Conservation (phyloP, 2,888 invertebrate species). For the Cantharis nigra region DNA sequence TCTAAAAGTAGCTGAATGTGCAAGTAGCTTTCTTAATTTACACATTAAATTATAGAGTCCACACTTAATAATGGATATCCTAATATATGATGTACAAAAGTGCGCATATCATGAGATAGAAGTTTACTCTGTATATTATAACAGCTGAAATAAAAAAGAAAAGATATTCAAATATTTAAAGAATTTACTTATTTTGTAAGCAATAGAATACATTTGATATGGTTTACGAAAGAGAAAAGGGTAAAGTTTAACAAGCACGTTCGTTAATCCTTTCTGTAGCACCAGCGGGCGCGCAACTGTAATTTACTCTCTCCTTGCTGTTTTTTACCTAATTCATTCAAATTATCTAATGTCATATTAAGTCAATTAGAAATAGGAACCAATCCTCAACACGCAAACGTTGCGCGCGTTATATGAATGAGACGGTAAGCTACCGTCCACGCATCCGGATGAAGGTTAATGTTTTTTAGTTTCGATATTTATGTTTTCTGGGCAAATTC, state of each 20-base stretch:
- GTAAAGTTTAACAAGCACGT: background rate
- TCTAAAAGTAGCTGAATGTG: background rate
- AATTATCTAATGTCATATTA: too few species aligned
- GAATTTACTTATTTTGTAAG: background rate
- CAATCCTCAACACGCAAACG: too few species aligned
- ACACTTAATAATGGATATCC: background rate
- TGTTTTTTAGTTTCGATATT: background rate
- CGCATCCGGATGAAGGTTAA: too few species aligned
- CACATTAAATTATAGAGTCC: background rate
- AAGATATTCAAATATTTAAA: background rate
- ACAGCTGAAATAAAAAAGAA: background rate
- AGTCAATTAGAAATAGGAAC: too few species aligned
- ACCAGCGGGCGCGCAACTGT: too few species aligned
- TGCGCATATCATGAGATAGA: background rate
- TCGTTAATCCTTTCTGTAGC: too few species aligned
- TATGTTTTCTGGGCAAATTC: background rate
- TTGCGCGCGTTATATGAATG: too few species aligned
- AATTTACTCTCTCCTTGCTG: too few species aligned
- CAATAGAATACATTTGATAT: background rate
- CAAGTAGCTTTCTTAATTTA: background rate
- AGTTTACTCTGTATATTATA: background rate
- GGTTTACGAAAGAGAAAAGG: background rate
- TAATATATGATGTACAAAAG: background rate
- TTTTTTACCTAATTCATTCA: too few species aligned
- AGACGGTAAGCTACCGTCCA: too few species aligned